Percentiles rank a stretch among this genome's conserved stretches.
phyloP scores from a whole-genome alignment of 1,140 invertebrate genomes.

The Thaumatotibia leucotreta region DNA sequence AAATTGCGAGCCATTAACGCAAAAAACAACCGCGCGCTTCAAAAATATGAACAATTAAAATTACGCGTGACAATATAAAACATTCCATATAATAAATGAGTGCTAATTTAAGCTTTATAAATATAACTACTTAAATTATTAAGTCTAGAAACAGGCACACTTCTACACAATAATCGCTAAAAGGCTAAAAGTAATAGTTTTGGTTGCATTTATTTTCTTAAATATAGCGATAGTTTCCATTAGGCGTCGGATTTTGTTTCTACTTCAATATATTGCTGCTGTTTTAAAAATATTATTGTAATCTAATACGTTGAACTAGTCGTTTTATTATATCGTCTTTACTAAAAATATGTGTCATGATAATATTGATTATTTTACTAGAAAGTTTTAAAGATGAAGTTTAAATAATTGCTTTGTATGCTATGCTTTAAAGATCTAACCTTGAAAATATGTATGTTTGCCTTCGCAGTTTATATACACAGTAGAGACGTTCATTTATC shows the following conservation, averaged over 20 bases:
- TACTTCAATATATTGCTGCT: no score
- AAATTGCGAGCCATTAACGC: no score
- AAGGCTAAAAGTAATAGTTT: slow-evolving; percentile 7
- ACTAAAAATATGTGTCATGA: neutral
- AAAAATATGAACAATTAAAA: no score
- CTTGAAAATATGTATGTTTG: no score
- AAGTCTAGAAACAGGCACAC: slow-evolving; percentile 4
- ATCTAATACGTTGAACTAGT: no score
- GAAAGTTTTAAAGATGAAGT: neutral
- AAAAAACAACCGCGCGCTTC: no score
- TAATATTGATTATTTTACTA: neutral
- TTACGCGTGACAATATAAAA: no score
- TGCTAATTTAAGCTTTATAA: neutral
- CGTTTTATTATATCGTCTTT: no score
- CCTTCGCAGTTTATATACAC: neutral
- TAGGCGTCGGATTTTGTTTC: neutral
- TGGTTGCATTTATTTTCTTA: neutral
- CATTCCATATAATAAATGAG: no score
- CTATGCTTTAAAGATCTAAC: no score
- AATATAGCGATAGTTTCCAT: neutral
- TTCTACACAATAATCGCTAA: slow-evolving; percentile 10
- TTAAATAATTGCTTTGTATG: neutral
- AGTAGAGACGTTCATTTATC: no score
- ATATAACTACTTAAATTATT: neutral
- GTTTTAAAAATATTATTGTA: no score